Evolutionary conservation across 2,888 invertebrate genomes (phyloP).

Genomic region (Drosophila prolongata): DNA sequence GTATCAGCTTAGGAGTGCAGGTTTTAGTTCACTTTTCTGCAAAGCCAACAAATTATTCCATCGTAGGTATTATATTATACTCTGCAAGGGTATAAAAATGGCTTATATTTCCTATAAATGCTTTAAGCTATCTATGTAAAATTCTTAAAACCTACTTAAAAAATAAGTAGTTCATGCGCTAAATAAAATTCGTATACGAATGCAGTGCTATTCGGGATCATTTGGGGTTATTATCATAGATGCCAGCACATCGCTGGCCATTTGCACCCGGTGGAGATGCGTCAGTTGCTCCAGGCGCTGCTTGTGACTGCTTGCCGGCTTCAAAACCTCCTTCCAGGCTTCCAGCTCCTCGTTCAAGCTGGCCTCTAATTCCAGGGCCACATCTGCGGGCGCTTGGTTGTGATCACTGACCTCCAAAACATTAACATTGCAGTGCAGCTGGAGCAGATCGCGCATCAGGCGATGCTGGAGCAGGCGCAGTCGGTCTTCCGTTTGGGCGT

Average conservation of each 20-base stretch:
- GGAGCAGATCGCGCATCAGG: constrained; percentile 64
- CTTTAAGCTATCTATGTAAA: too few relatives aligned
- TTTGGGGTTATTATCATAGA: constrained; percentile 45
- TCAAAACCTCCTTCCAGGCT: constrained; percentile 31
- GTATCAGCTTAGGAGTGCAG: too few relatives aligned
- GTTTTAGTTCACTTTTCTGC: too few relatives aligned
- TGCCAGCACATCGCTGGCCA: constrained; percentile 58
- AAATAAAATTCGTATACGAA: too few relatives aligned
- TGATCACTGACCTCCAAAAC: constrained; percentile 30
- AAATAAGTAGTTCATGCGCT: not conserved
- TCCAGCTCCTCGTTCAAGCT: constrained; percentile 71
- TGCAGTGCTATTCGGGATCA: not conserved
- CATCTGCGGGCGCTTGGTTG: constrained; percentile 16
- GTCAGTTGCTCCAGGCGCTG: not conserved
- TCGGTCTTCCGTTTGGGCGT: constrained; percentile 60
- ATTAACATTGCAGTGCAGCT: constrained; percentile 67
- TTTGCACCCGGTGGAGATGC: constrained; percentile 52
- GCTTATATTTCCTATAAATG: too few relatives aligned
- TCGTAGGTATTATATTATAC: too few relatives aligned
- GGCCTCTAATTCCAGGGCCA: constrained; percentile 61
- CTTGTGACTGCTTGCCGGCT: not conserved
- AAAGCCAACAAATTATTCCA: too few relatives aligned
- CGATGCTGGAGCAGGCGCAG: constrained; percentile 62
- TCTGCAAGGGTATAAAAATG: too few relatives aligned
- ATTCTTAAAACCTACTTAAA: too few relatives aligned